Percentiles rank a stretch among this genome's conserved stretches.
Conservation (phyloP, 1,140 invertebrate species). For the Teleopsis dalmanni region DNA sequence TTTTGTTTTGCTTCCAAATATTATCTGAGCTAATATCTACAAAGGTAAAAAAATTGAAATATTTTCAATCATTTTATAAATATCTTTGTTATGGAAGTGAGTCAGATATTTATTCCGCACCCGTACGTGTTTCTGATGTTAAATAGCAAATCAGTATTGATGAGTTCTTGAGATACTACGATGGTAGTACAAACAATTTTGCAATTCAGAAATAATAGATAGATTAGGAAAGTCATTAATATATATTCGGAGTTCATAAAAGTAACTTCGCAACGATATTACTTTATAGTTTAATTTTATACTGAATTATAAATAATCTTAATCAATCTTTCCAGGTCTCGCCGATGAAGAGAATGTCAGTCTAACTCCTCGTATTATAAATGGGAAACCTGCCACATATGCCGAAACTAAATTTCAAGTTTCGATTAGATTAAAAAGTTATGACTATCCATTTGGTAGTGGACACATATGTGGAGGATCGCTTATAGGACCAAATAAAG, state of each 20-base stretch:
- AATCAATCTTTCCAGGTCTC: not conserved
- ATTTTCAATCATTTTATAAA: too few relatives aligned
- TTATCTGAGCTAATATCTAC: too few relatives aligned
- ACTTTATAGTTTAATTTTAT: not conserved
- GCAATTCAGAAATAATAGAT: not conserved
- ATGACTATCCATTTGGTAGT: constrained; percentile 31
- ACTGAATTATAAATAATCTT: not conserved
- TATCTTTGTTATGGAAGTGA: too few relatives aligned
- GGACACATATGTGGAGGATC: constrained; percentile 43
- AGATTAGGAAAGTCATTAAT: not conserved
- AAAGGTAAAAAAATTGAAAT: too few relatives aligned
- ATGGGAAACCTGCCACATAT: constrained; percentile 22
- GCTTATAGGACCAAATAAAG: constrained; percentile 36
- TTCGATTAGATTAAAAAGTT: constrained; percentile 28
- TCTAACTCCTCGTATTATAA: constrained; percentile 28
- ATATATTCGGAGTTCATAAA: not conserved
- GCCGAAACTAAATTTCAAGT: constrained; percentile 33
- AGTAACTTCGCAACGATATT: not conserved
- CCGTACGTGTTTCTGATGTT: too few relatives aligned
- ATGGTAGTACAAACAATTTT: too few relatives aligned
- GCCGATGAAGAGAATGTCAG: too few relatives aligned
- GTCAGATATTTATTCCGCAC: too few relatives aligned
- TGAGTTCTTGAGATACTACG: too few relatives aligned
- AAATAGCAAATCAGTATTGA: too few relatives aligned
- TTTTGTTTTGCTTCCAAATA: too few relatives aligned